These are phyloP conservation scores for Cisticola juncidis DNA, from an alignment of 2,113 vertebrate genomes.

Conservation along the genomic window DNA sequence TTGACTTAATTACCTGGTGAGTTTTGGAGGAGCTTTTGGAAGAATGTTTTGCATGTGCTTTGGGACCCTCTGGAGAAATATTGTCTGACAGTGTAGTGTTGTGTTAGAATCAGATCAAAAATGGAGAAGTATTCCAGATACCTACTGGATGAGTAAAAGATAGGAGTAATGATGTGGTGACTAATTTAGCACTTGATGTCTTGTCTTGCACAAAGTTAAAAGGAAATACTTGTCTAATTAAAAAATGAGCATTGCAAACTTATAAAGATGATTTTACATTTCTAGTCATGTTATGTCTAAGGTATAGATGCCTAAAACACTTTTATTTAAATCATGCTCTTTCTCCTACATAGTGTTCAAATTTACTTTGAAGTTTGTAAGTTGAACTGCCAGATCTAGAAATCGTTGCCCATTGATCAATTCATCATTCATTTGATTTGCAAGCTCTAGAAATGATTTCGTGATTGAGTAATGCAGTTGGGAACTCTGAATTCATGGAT, in stretches of 20 bases:
- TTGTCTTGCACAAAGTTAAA: background rate
- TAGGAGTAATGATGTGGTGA: background rate
- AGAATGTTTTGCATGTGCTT: background rate
- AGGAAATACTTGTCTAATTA: background rate
- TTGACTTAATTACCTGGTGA: background rate
- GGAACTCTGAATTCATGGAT: background rate
- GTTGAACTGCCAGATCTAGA: background rate
- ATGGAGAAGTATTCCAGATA: background rate
- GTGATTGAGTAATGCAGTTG: background rate
- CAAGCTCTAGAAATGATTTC: background rate
- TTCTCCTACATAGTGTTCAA: background rate
- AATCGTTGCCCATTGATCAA: background rate
- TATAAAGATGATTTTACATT: background rate
- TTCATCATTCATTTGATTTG: background rate
- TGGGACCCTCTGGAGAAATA: background rate
- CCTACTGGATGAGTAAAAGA: background rate
- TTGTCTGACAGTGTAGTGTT: background rate
- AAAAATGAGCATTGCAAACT: background rate
- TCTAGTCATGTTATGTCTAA: background rate
- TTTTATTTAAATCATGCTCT: background rate
- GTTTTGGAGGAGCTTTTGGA: background rate
- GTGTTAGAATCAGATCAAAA: background rate
- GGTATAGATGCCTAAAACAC: background rate
- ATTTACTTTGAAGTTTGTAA: background rate
- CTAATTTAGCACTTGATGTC: background rate